Base-by-base conservation (phyloP, 2,113 vertebrate species). In the Salvator merianae region DNA sequence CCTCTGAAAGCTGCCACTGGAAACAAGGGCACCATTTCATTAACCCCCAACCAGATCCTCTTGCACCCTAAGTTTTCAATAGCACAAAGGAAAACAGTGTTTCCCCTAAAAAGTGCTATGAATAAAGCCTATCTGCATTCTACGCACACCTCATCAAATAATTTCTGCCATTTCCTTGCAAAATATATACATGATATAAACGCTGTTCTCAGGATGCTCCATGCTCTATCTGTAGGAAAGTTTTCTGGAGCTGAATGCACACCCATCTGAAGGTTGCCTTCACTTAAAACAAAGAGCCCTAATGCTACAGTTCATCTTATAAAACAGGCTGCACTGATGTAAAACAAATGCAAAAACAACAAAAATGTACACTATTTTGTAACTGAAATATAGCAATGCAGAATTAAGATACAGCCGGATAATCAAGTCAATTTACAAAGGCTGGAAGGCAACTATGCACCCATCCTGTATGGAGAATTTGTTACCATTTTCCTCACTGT, bases 21-120 rank as follows among this genome's bases (percentile, higher is more conserved):
- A 73, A 79, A 85, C 83, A 79, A 79, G 76, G 34, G n/a, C 55
- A 62, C 77, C 69, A 63, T 85, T 85, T 36, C 63, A n/a, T 38
- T 22, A 43, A 24, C 59, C 5, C 59, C 72, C 59, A 83, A 43
- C 14, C n/a, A 79, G 38, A 26, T 72, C 38, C 55, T n/a, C 77
- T 76, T 62, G 71, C 62, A 68, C 43, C 38, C 50, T 10, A 40
- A 59, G 70, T 50, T 66, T 77, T 59, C 38, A 43, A 79, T 16
- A 77, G 73, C 13, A 36, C 47, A 77, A 32, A 79, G 38, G 65
- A 24, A 59, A 59, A 18, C 7, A 43, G 40, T 20, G 18, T 32
- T 32, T n/a, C 38, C 62, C 22, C 30, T 36, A 3, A 16, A 16
- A 69, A 32, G 16, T 18, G 13, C 18, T 34, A 14, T 16, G 18